A percentile compares a stretch with the other conserved stretches of the same genome.
phyloP scores from a whole-genome alignment of 2,888 invertebrate genomes.

The Xestoiulus laeticollis region DNA sequence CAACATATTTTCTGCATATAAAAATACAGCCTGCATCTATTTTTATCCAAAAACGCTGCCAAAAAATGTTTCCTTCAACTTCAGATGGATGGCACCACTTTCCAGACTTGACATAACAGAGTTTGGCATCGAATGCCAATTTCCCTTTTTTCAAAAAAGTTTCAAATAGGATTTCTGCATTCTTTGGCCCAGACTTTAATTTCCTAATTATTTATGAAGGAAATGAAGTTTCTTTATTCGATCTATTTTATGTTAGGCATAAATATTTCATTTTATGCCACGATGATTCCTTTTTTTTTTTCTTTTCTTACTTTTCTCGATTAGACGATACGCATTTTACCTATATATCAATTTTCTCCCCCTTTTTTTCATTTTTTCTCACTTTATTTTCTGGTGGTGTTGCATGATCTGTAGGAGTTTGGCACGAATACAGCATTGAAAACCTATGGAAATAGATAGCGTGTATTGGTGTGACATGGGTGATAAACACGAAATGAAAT shows the following conservation, averaged over 20 bases:
- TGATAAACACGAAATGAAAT: conserved; percentile 43
- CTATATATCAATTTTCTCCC: conserved; percentile 18
- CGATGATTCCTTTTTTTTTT: not conserved
- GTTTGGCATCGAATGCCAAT: not conserved
- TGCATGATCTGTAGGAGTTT: not conserved
- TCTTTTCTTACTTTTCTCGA: not conserved
- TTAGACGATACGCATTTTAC: conserved; percentile 3
- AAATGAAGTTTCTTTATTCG: conserved; percentile 43
- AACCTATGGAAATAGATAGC: not conserved
- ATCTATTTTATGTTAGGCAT: conserved; percentile 2
- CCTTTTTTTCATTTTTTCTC: not conserved
- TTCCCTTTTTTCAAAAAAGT: not conserved
- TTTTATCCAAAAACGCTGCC: not conserved
- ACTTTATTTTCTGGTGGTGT: not conserved
- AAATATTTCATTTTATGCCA: conserved; percentile 35
- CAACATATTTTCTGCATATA: too few species aligned
- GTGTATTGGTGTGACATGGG: conserved; percentile 29
- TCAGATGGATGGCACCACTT: not conserved
- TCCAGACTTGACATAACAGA: not conserved
- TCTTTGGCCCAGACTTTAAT: not conserved
- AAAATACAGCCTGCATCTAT: too few species aligned
- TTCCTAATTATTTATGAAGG: conserved; percentile 43
- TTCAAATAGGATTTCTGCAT: not conserved
- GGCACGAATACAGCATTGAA: not conserved
- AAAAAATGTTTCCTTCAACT: not conserved